A percentile compares a stretch with the other conserved stretches of the same genome.
Conservation (phyloP, 2,888 invertebrate species). For the Drosophila multiciliata region DNA sequence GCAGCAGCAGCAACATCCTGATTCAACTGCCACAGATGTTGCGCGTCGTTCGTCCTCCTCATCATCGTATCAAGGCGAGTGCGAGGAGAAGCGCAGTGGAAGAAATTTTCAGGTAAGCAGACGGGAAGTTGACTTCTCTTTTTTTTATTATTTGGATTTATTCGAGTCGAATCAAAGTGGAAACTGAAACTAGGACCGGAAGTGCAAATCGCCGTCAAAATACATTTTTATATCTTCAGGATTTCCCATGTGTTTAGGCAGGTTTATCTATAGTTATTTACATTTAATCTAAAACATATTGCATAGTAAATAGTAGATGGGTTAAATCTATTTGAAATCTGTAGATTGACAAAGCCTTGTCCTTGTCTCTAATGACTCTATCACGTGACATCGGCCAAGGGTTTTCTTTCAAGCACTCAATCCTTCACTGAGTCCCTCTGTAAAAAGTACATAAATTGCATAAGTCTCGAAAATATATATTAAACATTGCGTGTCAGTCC, state of each 20-base stretch:
- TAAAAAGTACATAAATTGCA: constrained; percentile 57
- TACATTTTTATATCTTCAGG: not conserved
- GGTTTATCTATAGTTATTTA: not conserved
- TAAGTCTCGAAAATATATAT: constrained; percentile 45
- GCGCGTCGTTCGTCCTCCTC: constrained; percentile 78
- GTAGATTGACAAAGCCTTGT: constrained; percentile 23
- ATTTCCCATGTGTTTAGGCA: not conserved
- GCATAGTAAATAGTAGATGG: constrained; percentile 21
- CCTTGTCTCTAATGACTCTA: constrained; percentile 60
- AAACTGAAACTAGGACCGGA: constrained; percentile 48
- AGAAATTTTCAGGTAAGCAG: constrained; percentile 84
- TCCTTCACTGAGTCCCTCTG: constrained; percentile 4
- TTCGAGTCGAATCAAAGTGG: constrained; percentile 38
- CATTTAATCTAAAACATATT: not conserved
- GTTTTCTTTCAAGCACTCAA: not conserved
- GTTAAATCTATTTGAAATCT: constrained; percentile 39
- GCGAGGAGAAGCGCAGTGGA: constrained; percentile 82
- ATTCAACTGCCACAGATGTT: constrained; percentile 84
- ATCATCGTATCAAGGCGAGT: constrained; percentile 75
- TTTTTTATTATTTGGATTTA: constrained; percentile 4
- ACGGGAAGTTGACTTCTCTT: constrained; percentile 54
- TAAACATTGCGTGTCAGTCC: constrained; percentile 62
- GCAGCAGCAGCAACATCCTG: constrained; percentile 83
- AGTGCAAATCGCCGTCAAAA: constrained; percentile 29
- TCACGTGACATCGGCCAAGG: constrained; percentile 54